Evolutionary conservation across 2,113 vertebrate genomes (phyloP).

Genomic region (Anguilla japonica): DNA sequence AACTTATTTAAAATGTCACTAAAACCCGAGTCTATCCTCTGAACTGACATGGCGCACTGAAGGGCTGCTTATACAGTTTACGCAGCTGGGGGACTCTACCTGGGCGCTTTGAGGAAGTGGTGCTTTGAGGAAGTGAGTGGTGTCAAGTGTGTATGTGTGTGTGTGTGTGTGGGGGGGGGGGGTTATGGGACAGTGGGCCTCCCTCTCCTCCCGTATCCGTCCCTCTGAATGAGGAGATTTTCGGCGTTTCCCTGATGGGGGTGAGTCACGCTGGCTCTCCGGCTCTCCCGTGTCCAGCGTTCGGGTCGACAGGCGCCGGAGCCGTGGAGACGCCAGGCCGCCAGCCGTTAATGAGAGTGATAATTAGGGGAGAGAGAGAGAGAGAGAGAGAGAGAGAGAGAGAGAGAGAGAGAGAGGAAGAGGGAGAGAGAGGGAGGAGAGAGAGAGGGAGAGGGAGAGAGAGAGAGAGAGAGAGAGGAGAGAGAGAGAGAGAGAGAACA

Average conservation of each 20-base stretch:
- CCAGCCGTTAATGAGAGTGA: slow-evolving; percentile 64
- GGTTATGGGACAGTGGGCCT: too few relatives aligned
- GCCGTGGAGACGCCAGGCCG: slow-evolving; percentile 62
- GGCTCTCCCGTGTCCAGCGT: slow-evolving; percentile 43
- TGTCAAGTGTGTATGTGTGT: too few relatives aligned
- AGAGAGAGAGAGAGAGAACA: slow-evolving; percentile 18
- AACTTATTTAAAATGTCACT: too few relatives aligned
- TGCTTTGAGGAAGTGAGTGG: too few relatives aligned
- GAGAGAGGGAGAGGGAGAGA: neutral
- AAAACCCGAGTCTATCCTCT: too few relatives aligned
- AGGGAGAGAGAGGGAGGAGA: too few relatives aligned
- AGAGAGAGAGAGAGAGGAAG: neutral
- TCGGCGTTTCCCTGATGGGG: neutral
- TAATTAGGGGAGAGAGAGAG: slow-evolving; percentile 53
- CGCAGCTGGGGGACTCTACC: too few relatives aligned
- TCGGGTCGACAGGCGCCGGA: slow-evolving; percentile 64
- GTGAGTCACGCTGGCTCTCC: neutral
- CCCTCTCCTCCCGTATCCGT: too few relatives aligned
- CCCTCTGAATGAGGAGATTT: neutral
- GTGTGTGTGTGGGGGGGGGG: too few relatives aligned
- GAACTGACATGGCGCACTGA: too few relatives aligned
- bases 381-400: neutral
- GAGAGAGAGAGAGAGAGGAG: neutral
- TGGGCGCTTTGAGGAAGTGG: too few relatives aligned
- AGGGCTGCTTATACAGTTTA: too few relatives aligned